phyloP scores from a whole-genome alignment of 2,888 invertebrate genomes.

The Cephus runcator region DNA sequence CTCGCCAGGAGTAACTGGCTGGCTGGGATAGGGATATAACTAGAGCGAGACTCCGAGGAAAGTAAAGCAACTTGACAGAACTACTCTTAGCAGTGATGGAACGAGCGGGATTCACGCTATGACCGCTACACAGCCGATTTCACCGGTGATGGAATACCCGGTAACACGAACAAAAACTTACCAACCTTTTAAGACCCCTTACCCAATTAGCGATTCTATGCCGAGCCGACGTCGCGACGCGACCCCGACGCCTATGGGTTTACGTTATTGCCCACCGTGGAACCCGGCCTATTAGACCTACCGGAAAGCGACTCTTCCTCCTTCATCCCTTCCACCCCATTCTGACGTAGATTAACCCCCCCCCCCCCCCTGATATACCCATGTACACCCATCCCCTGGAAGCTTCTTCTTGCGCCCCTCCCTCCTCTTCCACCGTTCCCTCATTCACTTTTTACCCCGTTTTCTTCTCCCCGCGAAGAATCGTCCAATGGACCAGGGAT shows the following conservation, averaged over 20 bases:
- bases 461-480: background rate
- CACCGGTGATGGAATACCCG: constrained; percentile 48
- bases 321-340: background rate
- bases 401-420: background rate
- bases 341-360: background rate
- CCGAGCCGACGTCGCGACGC: constrained; percentile 13
- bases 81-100: constrained; percentile 51
- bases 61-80: constrained; percentile 8
- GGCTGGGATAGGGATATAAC: background rate
- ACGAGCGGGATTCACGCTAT: constrained; percentile 51
- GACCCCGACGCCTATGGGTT: background rate
- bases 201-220: constrained; percentile 41
- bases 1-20: background rate
- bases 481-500: background rate
- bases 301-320: background rate
- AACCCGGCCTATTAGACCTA: background rate
- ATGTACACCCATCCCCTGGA: no score
- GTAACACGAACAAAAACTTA: constrained; percentile 13
- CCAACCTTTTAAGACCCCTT: background rate
- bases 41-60: constrained; percentile 11
- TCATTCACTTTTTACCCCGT: no score
- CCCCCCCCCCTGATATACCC: no score
- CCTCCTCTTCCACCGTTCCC: no score
- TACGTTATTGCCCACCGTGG: background rate
- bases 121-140: constrained; percentile 56